phyloP scores from a whole-genome alignment of 2,888 invertebrate species.

The Acanthosepion pharaonis region DNA sequence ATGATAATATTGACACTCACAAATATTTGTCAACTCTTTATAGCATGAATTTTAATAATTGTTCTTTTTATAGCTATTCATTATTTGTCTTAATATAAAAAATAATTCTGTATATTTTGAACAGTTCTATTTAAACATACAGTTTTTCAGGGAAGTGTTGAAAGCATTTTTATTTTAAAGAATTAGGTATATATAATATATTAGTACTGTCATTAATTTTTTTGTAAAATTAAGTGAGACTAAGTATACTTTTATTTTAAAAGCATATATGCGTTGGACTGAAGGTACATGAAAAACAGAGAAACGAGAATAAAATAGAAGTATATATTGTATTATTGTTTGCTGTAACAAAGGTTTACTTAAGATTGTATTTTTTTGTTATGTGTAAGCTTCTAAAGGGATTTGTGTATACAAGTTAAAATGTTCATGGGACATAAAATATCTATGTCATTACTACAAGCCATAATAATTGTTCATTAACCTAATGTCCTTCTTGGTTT shows the following conservation, averaged over 20 bases:
- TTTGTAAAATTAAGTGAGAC: background rate
- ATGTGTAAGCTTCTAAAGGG: background rate
- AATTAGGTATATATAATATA: background rate
- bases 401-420: background rate
- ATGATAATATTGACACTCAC: background rate
- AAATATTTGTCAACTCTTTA: background rate
- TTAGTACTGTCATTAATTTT: background rate
- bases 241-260: background rate
- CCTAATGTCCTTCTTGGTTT: background rate
- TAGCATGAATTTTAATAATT: background rate
- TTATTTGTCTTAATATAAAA: background rate
- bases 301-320: background rate
- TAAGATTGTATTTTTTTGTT: background rate
- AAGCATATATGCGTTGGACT: background rate
- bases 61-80: background rate
- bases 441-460: background rate
- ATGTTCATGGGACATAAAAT: background rate
- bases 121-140: too few species aligned
- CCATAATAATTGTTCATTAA: background rate
- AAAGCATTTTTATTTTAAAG: background rate
- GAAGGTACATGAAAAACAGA: background rate
- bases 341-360: background rate
- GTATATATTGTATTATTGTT: background rate
- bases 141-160: background rate
- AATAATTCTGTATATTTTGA: background rate